Evolutionary conservation across 2,113 vertebrate genomes (phyloP).

Genomic region (Anthoscopus minutus): DNA sequence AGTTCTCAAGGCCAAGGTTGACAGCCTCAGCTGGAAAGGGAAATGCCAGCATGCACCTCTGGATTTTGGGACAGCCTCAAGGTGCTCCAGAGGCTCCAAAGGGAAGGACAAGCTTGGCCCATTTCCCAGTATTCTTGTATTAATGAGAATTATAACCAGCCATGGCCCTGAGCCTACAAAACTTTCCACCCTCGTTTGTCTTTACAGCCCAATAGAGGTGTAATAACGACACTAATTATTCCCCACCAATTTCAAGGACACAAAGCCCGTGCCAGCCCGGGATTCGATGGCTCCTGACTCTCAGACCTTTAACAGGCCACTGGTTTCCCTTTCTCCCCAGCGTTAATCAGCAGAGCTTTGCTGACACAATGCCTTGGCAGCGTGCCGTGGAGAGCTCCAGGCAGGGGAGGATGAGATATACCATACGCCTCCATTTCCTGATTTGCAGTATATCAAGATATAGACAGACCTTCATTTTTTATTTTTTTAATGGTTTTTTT

Average conservation of each 20-base stretch:
- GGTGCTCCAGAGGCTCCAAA: neutral
- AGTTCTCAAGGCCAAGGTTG: too few species aligned
- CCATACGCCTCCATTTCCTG: conserved; percentile 54
- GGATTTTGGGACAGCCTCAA: neutral
- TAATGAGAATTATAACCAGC: neutral
- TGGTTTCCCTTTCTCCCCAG: conserved; percentile 8
- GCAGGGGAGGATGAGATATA: conserved; percentile 55
- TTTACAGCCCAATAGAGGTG: neutral
- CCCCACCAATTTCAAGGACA: neutral
- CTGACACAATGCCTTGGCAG: conserved; percentile 56
- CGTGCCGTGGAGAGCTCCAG: conserved; percentile 2
- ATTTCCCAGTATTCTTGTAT: neutral
- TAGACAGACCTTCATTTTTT: conserved; percentile 39
- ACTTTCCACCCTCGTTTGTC: neutral
- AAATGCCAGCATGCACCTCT: neutral
- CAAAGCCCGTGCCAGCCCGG: neutral
- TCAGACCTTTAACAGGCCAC: conserved; percentile 32
- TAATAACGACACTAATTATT: neutral
- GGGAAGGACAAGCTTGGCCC: neutral
- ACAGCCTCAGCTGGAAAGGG: neutral
- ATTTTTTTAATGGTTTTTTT: neutral
- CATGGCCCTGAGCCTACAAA: neutral
- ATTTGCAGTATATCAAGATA: conserved; percentile 36
- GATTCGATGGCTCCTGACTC: conserved; percentile 22
- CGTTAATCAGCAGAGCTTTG: conserved; percentile 36